A percentile compares a stretch with the other conserved stretches of the same genome.
Conservation (phyloP, 2,797 vertebrate species). For the Trematomus bernacchii region DNA sequence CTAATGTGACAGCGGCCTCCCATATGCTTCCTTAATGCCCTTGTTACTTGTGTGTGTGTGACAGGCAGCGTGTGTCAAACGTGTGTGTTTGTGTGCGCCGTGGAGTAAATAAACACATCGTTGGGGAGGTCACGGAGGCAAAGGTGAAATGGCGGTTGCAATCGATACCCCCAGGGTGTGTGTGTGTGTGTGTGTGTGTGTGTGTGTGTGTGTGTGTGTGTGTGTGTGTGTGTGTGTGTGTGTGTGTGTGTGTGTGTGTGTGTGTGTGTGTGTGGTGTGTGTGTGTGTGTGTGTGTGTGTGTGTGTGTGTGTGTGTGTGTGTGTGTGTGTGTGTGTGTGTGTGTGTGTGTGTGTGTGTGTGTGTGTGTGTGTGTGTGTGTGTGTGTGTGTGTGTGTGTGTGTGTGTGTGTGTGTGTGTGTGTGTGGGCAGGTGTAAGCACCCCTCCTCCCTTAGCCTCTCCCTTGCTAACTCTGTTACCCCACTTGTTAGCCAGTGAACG, state of each 20-base stretch:
- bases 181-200: slow-evolving; percentile 52
- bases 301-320: neutral
- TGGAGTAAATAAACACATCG: slow-evolving; percentile 86
- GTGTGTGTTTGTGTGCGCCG: slow-evolving; percentile 34
- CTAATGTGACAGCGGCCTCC: slow-evolving; percentile 12
- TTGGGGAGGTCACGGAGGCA: slow-evolving; percentile 94
- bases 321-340: too few species aligned
- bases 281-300: too few species aligned
- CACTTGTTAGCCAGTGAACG: slow-evolving; percentile 78
- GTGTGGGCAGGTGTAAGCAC: slow-evolving; percentile 68
- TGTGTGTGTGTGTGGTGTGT: too few species aligned
- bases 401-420: too few species aligned
- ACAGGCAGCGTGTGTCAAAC: slow-evolving; percentile 38
- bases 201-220: slow-evolving; percentile 30
- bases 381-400: too few species aligned
- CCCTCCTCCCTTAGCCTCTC: slow-evolving; percentile 48
- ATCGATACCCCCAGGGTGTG: slow-evolving; percentile 83
- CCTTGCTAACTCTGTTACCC: slow-evolving; percentile 75
- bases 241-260: too few species aligned
- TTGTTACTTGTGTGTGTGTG: slow-evolving; percentile 39
- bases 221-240: too few species aligned
- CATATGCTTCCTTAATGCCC: slow-evolving; percentile 33
- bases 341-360: too few species aligned
- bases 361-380: neutral
- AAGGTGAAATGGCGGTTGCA: slow-evolving; percentile 95